These are phyloP conservation scores for Drosophila antonietae DNA, from an alignment of 2,888 invertebrate genomes.

Conservation along the genomic window DNA sequence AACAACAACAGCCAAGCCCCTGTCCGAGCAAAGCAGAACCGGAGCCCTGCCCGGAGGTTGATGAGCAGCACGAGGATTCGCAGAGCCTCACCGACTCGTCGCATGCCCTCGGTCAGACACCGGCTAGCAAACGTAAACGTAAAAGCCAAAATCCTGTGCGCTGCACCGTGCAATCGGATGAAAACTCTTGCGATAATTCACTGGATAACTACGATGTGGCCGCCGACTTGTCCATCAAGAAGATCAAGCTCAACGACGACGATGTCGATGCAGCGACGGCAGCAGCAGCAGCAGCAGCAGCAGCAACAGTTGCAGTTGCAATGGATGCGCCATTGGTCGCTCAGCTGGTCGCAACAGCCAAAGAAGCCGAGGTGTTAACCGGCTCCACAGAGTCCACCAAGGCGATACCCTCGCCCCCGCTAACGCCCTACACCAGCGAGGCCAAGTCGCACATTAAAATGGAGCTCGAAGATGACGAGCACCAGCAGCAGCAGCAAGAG, in stretches of 20 bases:
- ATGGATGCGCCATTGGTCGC: conserved; percentile 4
- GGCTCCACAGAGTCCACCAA: conserved; percentile 79
- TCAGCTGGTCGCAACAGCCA: conserved; percentile 59
- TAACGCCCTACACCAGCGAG: conserved; percentile 75
- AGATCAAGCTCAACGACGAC: conserved; percentile 48
- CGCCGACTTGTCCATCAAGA: conserved; percentile 82
- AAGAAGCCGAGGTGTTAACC: conserved; percentile 62
- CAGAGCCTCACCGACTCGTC: conserved; percentile 82
- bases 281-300: not conserved
- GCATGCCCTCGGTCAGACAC: conserved; percentile 74
- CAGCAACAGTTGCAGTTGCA: not conserved
- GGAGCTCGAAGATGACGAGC: conserved; percentile 44
- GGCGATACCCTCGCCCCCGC: conserved; percentile 83
- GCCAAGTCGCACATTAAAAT: conserved; percentile 45
- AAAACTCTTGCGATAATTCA: conserved; percentile 83
- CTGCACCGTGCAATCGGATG: conserved; percentile 86
- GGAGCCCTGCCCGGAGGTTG: conserved; percentile 60
- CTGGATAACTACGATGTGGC: conserved; percentile 81
- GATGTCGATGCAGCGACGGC: conserved; percentile 21
- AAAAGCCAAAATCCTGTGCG: conserved; percentile 95
- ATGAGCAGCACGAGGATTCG: conserved; percentile 88
- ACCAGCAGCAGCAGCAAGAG: not conserved
- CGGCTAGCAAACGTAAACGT: conserved; percentile 91
- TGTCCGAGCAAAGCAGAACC: conserved; percentile 27
- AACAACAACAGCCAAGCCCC: conserved; percentile 66